Conservation (phyloP, 2,888 invertebrate species). For the Galeruca laticollis region DNA sequence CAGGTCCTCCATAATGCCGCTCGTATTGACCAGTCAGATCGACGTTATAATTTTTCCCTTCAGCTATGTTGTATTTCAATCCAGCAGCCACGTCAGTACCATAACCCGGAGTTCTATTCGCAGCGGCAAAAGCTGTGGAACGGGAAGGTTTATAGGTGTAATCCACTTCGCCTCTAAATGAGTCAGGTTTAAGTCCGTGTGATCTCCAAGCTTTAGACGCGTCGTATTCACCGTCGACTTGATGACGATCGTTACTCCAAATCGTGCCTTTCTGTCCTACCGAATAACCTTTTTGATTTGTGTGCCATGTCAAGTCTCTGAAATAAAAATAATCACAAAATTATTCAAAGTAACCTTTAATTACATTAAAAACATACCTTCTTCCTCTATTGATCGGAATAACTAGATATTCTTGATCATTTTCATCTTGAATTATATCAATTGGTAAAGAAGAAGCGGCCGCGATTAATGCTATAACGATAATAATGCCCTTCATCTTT, state of each 20-base stretch:
- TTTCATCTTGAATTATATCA: conserved; percentile 44
- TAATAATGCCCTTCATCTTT: conserved; percentile 43
- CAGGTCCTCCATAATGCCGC: conserved; percentile 51
- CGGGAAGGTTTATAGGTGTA: conserved; percentile 54
- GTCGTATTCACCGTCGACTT: too few species aligned
- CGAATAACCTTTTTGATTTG: conserved; percentile 23
- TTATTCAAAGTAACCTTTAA: background rate
- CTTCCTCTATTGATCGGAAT: conserved; percentile 41
- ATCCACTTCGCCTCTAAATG: conserved; percentile 52
- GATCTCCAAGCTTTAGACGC: conserved; percentile 51
- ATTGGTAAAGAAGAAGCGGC: conserved; percentile 39
- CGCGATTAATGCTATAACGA: conserved; percentile 29
- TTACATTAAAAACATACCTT: conserved; percentile 37
- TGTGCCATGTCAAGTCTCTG: conserved; percentile 22
- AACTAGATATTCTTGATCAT: conserved; percentile 40
- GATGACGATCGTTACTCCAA: conserved; percentile 46
- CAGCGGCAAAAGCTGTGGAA: conserved; percentile 50
- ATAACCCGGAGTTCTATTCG: conserved; percentile 47
- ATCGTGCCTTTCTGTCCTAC: conserved; percentile 16
- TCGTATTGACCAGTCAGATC: conserved; percentile 51
- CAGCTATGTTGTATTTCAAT: conserved; percentile 48
- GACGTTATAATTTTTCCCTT: conserved; percentile 46
- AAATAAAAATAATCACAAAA: background rate
- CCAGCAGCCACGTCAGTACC: conserved; percentile 54
- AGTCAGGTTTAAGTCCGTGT: conserved; percentile 50